Base-by-base conservation (phyloP, 2,113 vertebrate genomes). In the Prunella fulvescens region DNA sequence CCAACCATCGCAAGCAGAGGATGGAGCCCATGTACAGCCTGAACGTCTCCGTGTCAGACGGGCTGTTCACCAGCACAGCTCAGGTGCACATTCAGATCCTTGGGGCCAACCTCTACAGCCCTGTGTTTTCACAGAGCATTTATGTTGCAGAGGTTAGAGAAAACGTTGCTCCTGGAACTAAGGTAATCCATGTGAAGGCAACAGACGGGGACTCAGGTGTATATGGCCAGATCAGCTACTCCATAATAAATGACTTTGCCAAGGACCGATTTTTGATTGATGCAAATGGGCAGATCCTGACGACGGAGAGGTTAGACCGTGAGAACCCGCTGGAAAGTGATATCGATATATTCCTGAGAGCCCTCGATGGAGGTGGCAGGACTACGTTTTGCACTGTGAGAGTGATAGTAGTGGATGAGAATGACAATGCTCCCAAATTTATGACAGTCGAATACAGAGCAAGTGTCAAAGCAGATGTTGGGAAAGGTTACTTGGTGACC, bases 11-110 rank as follows among this genome's bases (percentile, higher is more conserved):
- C 25, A 99, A 98, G 29, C 99, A 99, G 92, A 97, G 99, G 48
- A 98, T 99, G 99, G 99, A 99, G 35, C 97, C 98, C n/a, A 95
- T 98, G 79, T 98, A 99, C 88, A 99, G 98, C 82, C 97, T 99
- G 48, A 99, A 99, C 3, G 98, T 99, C 50, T 99, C 99, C 2
- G 99, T 99, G 53, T 99, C 99, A 3, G 99, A 99, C 1, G 98
- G 99, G 4, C 98, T 99, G 60, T 99, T 99, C 96, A 99, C 99
- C 72, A 99, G 98, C 97, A 99, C 99, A 1, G 99, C 99, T 10
- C 99, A 99, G 95, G 99, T 99, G 76, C 99, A 99, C 57, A 97
- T 99, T 45, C 98, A 96, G 42, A 98, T 99, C 19, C 97, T 99
- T 3, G 98, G 98, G 17, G 99, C 99, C 70, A 99, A 99, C 94